These are phyloP conservation scores for Eulimnadia texana DNA, from an alignment of 1,140 invertebrate species.

Conservation along the genomic window DNA sequence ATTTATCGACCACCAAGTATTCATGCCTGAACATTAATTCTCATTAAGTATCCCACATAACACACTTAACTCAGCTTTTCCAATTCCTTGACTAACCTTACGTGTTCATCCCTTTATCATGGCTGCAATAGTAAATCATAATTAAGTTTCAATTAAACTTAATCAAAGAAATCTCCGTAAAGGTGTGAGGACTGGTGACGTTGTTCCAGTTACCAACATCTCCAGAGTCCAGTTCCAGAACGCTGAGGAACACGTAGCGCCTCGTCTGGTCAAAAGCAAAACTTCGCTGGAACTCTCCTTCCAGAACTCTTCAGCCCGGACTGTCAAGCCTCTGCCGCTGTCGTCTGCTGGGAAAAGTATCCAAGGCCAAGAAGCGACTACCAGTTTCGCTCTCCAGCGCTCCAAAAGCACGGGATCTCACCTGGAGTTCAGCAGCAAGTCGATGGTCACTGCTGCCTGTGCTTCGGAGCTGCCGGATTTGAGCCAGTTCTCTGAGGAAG, in stretches of 20 bases:
- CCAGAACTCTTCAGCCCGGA: not conserved
- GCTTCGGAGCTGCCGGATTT: conserved; percentile 49
- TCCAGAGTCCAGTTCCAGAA: not conserved
- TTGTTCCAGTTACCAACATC: no score
- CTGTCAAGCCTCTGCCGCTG: no score
- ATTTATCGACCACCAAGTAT: conserved; percentile 74
- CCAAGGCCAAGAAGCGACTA: no score
- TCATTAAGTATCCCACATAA: not conserved
- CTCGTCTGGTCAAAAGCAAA: conserved; percentile 14
- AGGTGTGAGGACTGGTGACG: conserved; percentile 6
- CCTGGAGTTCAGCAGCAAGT: conserved; percentile 22
- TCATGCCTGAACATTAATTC: conserved; percentile 20
- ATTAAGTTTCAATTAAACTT: no score
- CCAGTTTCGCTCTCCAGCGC: conserved; percentile 45
- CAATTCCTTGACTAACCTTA: not conserved
- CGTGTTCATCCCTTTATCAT: no score
- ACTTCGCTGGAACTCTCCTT: conserved; percentile 14
- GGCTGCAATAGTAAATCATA: no score
- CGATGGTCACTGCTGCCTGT: conserved; percentile 23
- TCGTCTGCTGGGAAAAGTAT: no score
- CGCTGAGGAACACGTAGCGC: conserved; percentile 6
- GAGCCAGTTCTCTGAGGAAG: conserved; percentile 50
- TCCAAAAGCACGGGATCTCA: conserved; percentile 60
- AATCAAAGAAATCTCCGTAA: no score
- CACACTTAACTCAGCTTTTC: not conserved